phyloP scores from a whole-genome alignment of 2,797 vertebrate genomes.

The Onychomys arenicola region DNA sequence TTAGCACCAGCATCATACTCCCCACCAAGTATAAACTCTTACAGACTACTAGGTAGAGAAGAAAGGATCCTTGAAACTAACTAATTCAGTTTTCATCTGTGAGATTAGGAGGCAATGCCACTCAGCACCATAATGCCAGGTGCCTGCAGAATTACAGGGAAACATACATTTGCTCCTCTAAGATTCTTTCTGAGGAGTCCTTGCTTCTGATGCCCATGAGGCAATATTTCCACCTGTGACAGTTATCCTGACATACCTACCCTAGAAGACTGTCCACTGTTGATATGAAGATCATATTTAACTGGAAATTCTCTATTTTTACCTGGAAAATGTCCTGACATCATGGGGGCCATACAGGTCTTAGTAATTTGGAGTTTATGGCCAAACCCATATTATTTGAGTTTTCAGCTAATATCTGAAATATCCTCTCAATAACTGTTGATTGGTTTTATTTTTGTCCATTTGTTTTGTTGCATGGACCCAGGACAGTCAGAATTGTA shows the following conservation, averaged over 20 bases:
- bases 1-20: neutral
- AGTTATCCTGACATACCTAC: neutral
- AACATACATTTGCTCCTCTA: neutral
- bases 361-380: neutral
- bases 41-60: neutral
- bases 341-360: neutral
- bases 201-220: neutral
- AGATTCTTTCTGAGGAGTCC: neutral
- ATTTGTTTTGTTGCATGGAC: neutral
- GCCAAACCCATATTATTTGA: neutral
- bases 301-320: neutral
- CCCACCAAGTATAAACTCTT: neutral
- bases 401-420: neutral
- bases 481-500: neutral
- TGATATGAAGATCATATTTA: neutral
- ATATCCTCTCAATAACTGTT: neutral
- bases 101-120: neutral
- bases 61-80: neutral
- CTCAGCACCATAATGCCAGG: neutral
- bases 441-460: constrained; percentile 9
- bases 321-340: neutral
- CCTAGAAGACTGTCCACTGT: neutral
- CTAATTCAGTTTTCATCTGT: neutral
- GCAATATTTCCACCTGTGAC: neutral
- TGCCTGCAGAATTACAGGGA: neutral